Evolutionary conservation across 2,888 invertebrate species (phyloP).

Genomic region (Ceramica pisi): DNA sequence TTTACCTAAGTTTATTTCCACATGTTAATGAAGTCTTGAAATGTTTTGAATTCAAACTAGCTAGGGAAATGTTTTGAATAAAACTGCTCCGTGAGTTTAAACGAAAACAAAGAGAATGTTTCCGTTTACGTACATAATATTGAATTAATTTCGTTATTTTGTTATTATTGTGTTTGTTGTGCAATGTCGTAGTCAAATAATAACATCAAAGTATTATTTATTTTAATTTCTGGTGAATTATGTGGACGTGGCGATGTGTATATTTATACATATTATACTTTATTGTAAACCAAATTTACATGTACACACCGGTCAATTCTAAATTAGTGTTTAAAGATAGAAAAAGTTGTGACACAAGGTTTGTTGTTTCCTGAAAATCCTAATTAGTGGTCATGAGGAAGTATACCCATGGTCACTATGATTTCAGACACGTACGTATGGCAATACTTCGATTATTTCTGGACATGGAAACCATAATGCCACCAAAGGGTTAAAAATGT

Average conservation of each 20-base stretch:
- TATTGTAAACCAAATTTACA: too few species aligned
- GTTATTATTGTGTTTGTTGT: not conserved
- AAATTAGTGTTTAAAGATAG: too few species aligned
- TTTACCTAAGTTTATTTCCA: constrained; percentile 23
- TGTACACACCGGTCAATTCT: too few species aligned
- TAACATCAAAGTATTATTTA: not conserved
- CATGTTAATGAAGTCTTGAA: constrained; percentile 36
- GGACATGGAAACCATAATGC: too few species aligned
- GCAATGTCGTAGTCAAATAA: not conserved
- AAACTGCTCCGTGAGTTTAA: constrained; percentile 27
- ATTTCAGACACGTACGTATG: too few species aligned
- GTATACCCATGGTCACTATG: too few species aligned
- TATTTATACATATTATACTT: too few species aligned
- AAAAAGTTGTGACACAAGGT: too few species aligned
- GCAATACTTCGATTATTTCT: too few species aligned
- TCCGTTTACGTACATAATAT: constrained; percentile 8
- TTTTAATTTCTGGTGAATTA: not conserved
- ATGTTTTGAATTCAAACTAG: constrained; percentile 57
- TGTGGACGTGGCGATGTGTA: not conserved
- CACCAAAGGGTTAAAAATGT: too few species aligned
- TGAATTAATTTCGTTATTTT: constrained; percentile 21
- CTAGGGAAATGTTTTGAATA: constrained; percentile 37
- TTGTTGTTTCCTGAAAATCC: too few species aligned
- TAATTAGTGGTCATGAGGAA: too few species aligned
- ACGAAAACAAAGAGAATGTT: constrained; percentile 28